Conservation (phyloP, 1,140 invertebrate species). For the Camponotus vicinus region DNA sequence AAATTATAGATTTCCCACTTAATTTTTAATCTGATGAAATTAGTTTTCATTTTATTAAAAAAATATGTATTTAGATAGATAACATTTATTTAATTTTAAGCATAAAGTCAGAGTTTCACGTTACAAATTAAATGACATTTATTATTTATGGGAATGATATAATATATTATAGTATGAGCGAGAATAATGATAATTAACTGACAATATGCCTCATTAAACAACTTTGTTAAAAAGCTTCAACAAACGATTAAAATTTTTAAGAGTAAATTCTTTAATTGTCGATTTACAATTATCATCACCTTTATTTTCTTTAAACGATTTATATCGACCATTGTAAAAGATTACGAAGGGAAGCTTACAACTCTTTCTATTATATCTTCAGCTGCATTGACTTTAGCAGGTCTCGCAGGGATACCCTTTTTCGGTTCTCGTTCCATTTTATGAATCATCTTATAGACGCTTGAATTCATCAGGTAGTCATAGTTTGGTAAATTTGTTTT, state of each 20-base stretch:
- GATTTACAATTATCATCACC: constrained; percentile 21
- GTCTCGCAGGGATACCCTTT: constrained; percentile 89
- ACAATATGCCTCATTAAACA: not conserved
- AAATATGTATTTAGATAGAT: not conserved
- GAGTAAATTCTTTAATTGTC: not conserved
- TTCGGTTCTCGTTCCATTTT: constrained; percentile 89
- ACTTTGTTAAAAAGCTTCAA: not conserved
- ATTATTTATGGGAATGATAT: not conserved
- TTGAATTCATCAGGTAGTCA: constrained; percentile 90
- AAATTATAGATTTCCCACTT: not conserved
- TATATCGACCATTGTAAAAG: not conserved
- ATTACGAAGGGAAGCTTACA: constrained; percentile 72
- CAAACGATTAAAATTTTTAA: constrained; percentile 16
- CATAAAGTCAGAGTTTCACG: no score
- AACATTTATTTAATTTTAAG: not conserved
- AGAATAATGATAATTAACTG: constrained; percentile 21
- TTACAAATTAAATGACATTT: not conserved
- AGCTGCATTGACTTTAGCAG: constrained; percentile 89
- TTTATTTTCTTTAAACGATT: constrained; percentile 21
- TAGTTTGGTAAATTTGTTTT: constrained; percentile 88
- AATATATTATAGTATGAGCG: not conserved
- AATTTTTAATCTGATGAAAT: not conserved
- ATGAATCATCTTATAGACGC: constrained; percentile 91
- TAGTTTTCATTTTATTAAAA: not conserved
- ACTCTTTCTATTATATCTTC: constrained; percentile 87